phyloP scores from a whole-genome alignment of 2,797 vertebrate species.

The Hydrocynus forskahlii region DNA sequence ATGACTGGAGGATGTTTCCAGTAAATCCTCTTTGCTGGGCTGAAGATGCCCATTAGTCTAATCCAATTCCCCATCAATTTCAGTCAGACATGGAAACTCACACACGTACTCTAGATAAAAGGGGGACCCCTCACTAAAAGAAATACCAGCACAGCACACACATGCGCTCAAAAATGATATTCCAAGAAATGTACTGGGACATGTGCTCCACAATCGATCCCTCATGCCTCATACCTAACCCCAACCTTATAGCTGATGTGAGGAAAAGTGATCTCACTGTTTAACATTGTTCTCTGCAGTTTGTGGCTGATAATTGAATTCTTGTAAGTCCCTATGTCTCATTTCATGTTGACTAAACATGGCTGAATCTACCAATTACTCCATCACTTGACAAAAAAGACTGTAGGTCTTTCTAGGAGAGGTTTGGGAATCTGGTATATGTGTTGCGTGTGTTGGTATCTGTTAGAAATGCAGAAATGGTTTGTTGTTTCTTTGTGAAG shows the following conservation, averaged over 20 bases:
- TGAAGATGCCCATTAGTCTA: constrained; percentile 74
- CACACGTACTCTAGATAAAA: constrained; percentile 19
- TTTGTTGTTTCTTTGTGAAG: neutral
- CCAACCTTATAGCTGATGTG: no score
- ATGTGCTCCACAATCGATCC: neutral
- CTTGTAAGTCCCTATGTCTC: no score
- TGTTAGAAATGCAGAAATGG: neutral
- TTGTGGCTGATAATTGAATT: no score
- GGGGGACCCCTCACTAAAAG: constrained; percentile 24
- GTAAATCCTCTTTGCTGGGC: constrained; percentile 74
- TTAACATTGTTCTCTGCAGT: neutral
- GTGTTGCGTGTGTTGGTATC: neutral
- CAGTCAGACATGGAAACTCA: constrained; percentile 13
- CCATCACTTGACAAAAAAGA: no score
- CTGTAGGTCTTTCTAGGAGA: no score
- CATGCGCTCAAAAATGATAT: neutral
- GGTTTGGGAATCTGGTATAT: neutral
- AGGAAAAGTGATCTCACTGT: neutral
- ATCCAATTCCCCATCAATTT: constrained; percentile 64
- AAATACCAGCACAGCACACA: constrained; percentile 9
- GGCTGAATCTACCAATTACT: no score
- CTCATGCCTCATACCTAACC: neutral
- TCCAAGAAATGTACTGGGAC: neutral
- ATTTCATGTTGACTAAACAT: no score
- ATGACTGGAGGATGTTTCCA: constrained; percentile 38